phyloP scores from a whole-genome alignment of 2,888 invertebrate genomes.

The Meiosimyza platycephala region DNA sequence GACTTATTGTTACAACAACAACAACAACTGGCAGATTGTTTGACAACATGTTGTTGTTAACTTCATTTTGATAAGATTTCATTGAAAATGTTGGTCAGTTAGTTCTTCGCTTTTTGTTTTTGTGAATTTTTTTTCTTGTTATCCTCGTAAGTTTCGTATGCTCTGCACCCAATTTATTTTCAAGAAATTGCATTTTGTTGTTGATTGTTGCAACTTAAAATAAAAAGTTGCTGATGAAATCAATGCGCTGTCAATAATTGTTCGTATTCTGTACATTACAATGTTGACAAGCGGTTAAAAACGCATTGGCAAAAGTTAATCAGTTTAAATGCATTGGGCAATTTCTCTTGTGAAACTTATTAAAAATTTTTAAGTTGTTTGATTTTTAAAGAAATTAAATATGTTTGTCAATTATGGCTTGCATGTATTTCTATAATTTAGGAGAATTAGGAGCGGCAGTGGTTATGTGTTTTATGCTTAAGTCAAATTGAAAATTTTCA shows the following conservation, averaged over 20 bases:
- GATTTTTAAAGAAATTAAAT: too few relatives aligned
- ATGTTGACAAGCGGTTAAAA: background rate
- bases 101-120: conserved; percentile 28
- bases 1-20: conserved; percentile 40
- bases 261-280: conserved; percentile 2
- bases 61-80: conserved; percentile 28
- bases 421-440: too few relatives aligned
- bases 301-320: too few relatives aligned
- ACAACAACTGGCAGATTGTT: background rate
- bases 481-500: too few relatives aligned
- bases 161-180: conserved; percentile 7
- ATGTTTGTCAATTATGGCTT: too few relatives aligned
- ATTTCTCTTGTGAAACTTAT: too few relatives aligned
- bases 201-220: conserved; percentile 1
- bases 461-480: too few relatives aligned
- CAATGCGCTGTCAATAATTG: conserved; percentile 20
- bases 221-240: conserved; percentile 18
- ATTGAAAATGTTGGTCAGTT: conserved; percentile 48
- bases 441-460: too few relatives aligned
- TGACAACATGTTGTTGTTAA: conserved; percentile 40
- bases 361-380: too few relatives aligned
- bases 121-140: background rate
- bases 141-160: conserved; percentile 1
- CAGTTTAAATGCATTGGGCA: too few relatives aligned
- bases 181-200: conserved; percentile 1